A percentile compares a stretch with the other conserved stretches of the same genome.
phyloP scores from a whole-genome alignment of 2,113 vertebrate species.

The Gila orcuttii region DNA sequence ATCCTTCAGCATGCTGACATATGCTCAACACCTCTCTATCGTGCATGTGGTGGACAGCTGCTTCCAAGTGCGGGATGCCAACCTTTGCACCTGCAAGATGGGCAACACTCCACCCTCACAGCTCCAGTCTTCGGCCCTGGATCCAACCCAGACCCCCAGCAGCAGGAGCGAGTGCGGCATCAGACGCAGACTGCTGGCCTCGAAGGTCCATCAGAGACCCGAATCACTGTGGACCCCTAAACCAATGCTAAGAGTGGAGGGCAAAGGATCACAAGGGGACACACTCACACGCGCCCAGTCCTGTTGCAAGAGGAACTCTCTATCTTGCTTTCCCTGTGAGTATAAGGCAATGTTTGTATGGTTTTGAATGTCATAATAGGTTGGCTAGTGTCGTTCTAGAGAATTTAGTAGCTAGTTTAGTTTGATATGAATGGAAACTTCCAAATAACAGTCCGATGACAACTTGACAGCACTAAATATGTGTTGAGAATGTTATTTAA shows the following conservation, averaged over 20 bases:
- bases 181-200: slow-evolving; percentile 76
- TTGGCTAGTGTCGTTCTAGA: neutral
- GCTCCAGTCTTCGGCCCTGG: slow-evolving; percentile 62
- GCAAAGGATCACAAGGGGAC: slow-evolving; percentile 52
- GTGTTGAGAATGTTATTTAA: neutral
- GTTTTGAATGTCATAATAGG: slow-evolving; percentile 4
- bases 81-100: slow-evolving; percentile 77
- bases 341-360: slow-evolving; percentile 52
- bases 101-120: slow-evolving; percentile 74
- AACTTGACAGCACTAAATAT: neutral
- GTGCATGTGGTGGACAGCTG: slow-evolving; percentile 80
- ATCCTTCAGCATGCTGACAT: slow-evolving; percentile 79
- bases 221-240: slow-evolving; percentile 84
- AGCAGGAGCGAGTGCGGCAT: slow-evolving; percentile 66
- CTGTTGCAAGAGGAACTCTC: slow-evolving; percentile 69
- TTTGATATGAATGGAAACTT: neutral
- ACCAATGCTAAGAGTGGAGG: slow-evolving; percentile 65
- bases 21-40: slow-evolving; percentile 79
- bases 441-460: neutral
- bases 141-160: slow-evolving; percentile 42
- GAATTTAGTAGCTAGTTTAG: neutral
- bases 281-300: slow-evolving; percentile 51
- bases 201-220: slow-evolving; percentile 77
- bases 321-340: slow-evolving; percentile 49
- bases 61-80: slow-evolving; percentile 73